phyloP scores from a whole-genome alignment of 2,797 vertebrate species.

The Leptodactylus fallax region DNA sequence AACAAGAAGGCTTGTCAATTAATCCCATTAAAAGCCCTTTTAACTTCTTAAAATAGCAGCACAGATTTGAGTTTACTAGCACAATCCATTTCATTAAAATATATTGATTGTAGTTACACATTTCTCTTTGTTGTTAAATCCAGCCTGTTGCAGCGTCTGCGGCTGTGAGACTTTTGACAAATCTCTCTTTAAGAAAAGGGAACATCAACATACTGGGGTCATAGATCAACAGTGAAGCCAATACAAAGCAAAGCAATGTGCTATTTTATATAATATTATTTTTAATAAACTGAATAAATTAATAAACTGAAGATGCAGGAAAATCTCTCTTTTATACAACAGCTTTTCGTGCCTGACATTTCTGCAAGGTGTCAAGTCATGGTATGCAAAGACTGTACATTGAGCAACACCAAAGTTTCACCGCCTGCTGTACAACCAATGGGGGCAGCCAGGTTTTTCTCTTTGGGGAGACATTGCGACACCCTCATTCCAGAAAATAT shows the following conservation, averaged over 20 bases:
- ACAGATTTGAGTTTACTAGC: conserved; percentile 13
- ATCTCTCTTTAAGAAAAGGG: conserved; percentile 35
- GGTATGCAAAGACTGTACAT: too few relatives aligned
- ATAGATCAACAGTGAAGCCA: conserved; percentile 14
- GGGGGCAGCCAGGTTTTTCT: too few relatives aligned
- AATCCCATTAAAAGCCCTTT: conserved; percentile 44
- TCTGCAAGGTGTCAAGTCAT: too few relatives aligned
- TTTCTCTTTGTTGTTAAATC: conserved; percentile 30
- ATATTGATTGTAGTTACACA: conserved; percentile 53
- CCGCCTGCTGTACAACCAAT: too few relatives aligned
- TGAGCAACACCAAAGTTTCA: too few relatives aligned
- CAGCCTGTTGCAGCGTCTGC: conserved; percentile 20
- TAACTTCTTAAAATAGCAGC: conserved; percentile 30
- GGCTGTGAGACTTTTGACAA: conserved; percentile 9
- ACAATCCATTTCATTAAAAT: conserved; percentile 48
- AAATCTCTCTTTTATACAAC: too few relatives aligned
- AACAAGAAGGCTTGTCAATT: conserved; percentile 30
- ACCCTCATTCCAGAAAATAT: too few relatives aligned
- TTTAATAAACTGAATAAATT: too few relatives aligned
- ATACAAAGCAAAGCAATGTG: not conserved
- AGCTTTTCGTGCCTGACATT: too few relatives aligned
- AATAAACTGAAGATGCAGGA: too few relatives aligned
- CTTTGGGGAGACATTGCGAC: too few relatives aligned
- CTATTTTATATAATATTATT: too few relatives aligned
- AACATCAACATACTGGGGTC: conserved; percentile 18